phyloP scores from a whole-genome alignment of 2,797 vertebrate species.

The Lagodon rhomboides region DNA sequence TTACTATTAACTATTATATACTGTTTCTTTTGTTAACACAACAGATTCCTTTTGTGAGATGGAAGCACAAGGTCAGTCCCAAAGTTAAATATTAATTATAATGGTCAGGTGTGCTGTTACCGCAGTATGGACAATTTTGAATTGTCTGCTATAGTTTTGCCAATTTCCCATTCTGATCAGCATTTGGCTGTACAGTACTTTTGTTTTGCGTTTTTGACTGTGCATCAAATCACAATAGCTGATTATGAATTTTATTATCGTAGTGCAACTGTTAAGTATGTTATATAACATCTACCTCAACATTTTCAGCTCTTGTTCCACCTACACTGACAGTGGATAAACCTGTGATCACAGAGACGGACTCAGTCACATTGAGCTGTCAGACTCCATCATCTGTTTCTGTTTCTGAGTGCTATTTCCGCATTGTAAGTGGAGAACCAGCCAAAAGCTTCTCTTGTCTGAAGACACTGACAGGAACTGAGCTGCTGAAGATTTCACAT shows the following conservation, averaged over 20 bases:
- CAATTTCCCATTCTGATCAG: not conserved
- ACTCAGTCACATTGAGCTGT: slow-evolving; percentile 58
- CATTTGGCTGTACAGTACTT: not conserved
- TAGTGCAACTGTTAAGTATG: not conserved
- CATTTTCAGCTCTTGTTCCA: slow-evolving; percentile 25
- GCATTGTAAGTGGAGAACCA: fast-evolving
- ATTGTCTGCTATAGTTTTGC: not conserved
- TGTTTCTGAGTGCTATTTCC: slow-evolving; percentile 42
- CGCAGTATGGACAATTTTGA: not conserved
- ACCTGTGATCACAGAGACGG: slow-evolving; percentile 41
- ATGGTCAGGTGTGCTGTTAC: not conserved
- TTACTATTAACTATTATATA: not conserved
- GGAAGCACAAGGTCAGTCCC: slow-evolving; percentile 23
- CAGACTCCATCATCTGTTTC: slow-evolving; percentile 27
- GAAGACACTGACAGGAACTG: slow-evolving; percentile 25
- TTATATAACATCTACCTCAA: not conserved
- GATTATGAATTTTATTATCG: not conserved
- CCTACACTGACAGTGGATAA: slow-evolving; percentile 29
- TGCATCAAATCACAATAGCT: not conserved
- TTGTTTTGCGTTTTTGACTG: not conserved
- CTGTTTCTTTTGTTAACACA: not conserved
- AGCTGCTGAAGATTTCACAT: slow-evolving; percentile 16
- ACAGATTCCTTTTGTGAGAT: slow-evolving; percentile 16
- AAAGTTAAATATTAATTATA: not conserved
- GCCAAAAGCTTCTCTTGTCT: fast-evolving